A percentile compares a stretch with the other conserved stretches of the same genome.
phyloP scores from a whole-genome alignment of 2,113 vertebrate genomes.

The Thalassarche chlororhynchos region DNA sequence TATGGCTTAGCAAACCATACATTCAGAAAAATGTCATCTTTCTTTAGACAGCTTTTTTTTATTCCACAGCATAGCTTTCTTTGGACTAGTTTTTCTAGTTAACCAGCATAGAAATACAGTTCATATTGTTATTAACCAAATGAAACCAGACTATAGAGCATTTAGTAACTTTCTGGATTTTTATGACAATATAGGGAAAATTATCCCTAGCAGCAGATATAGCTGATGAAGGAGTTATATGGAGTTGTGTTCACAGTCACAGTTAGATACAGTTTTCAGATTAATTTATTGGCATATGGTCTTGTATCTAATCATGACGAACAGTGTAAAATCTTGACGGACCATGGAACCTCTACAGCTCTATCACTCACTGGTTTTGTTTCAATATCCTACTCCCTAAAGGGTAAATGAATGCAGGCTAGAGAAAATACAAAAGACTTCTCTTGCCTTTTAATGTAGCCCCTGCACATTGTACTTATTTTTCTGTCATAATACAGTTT shows the following conservation, averaged over 20 bases:
- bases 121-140: neutral
- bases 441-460: neutral
- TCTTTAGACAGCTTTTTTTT: neutral
- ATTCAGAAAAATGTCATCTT: neutral
- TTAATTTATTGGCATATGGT: neutral
- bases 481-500: neutral
- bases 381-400: neutral
- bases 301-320: neutral
- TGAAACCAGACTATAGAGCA: neutral
- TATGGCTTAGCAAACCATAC: neutral
- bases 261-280: neutral
- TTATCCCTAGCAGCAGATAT: neutral
- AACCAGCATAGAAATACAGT: neutral
- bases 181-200: neutral
- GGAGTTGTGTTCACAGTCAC: neutral
- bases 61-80: neutral
- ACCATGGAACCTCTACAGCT: neutral
- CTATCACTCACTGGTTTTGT: neutral
- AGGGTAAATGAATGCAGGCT: neutral
- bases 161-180: neutral
- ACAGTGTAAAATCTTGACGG: neutral
- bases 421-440: neutral
- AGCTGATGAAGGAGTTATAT: neutral
- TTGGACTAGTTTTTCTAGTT: neutral
- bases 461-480: neutral